These are phyloP conservation scores for Azemiops feae DNA, from an alignment of 2,113 vertebrate genomes.

Conservation along the genomic window DNA sequence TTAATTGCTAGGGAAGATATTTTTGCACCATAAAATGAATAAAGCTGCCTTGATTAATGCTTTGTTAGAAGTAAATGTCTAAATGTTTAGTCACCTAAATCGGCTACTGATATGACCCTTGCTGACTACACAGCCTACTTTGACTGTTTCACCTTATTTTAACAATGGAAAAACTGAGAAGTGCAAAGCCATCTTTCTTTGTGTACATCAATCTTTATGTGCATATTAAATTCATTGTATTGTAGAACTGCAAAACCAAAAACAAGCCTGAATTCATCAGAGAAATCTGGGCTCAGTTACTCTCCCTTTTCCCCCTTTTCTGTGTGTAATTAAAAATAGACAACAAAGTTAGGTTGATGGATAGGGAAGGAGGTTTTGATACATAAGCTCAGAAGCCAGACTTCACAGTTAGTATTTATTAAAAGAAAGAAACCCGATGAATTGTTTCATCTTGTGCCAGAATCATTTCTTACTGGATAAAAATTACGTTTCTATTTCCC, in stretches of 20 bases:
- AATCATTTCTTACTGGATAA: not conserved
- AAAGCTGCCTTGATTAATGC: not conserved
- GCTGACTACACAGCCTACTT: slow-evolving; percentile 22
- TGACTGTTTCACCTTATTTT: slow-evolving; percentile 32
- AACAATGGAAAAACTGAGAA: slow-evolving; percentile 35
- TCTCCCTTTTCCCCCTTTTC: not conserved
- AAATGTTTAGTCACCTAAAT: not conserved
- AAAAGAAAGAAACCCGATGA: slow-evolving; percentile 2
- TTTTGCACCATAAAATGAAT: not conserved
- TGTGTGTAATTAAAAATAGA: slow-evolving; percentile 2
- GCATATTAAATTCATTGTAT: slow-evolving; percentile 8
- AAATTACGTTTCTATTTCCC: slow-evolving; percentile 9
- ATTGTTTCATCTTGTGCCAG: slow-evolving; percentile 32
- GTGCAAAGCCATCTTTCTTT: slow-evolving; percentile 10
- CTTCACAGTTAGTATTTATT: slow-evolving; percentile 2
- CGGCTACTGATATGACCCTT: slow-evolving; percentile 22
- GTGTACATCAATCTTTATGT: not conserved
- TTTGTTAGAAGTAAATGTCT: slow-evolving; percentile 18
- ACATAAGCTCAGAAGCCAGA: slow-evolving; percentile 16
- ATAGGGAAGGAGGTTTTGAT: slow-evolving; percentile 22
- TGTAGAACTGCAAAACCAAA: not conserved
- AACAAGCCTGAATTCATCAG: not conserved
- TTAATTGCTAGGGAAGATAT: not conserved
- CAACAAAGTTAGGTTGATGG: slow-evolving; percentile 37
- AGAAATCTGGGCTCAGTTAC: not conserved